These are phyloP conservation scores for Poeciliopsis presidionis DNA, from an alignment of 2,797 vertebrate genomes.

Conservation along the genomic window DNA sequence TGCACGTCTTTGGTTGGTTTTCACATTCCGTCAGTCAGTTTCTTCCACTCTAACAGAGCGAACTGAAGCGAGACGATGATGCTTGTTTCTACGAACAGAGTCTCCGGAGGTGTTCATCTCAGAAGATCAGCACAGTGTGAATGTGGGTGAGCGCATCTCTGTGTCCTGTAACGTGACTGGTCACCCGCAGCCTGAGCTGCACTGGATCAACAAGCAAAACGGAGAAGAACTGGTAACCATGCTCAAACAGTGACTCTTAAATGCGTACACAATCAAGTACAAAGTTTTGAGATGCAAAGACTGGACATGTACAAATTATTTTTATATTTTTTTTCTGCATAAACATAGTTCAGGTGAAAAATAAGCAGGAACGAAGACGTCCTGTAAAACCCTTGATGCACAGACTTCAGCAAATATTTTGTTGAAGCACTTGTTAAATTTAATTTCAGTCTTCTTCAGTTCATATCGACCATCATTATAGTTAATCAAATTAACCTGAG, in stretches of 20 bases:
- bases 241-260: not conserved
- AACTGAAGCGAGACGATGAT: not conserved
- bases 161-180: conserved; percentile 80
- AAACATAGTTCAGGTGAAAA: not conserved
- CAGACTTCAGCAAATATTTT: not conserved
- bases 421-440: not conserved
- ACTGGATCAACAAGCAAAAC: conserved; percentile 77
- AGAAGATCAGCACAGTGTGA: conserved; percentile 32
- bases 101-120: conserved; percentile 72
- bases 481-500: not conserved
- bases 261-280: not conserved
- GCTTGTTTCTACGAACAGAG: conserved; percentile 61
- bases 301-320: not conserved
- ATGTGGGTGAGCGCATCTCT: conserved; percentile 50
- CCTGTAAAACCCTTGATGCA: not conserved
- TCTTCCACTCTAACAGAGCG: not conserved
- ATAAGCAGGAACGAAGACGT: not conserved
- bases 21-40: not conserved
- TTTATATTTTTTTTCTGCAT: not conserved
- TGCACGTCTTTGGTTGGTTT: conserved; percentile 77
- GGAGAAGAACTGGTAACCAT: conserved; percentile 60
- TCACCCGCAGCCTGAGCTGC: conserved; percentile 73
- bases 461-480: not conserved
- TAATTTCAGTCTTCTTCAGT: not conserved
- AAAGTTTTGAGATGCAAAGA: not conserved